Percentiles rank a stretch among this genome's conserved stretches.
Evolutionary conservation across 2,797 vertebrate genomes (phyloP).

Genomic region (Arnoldichthys spilopterus): DNA sequence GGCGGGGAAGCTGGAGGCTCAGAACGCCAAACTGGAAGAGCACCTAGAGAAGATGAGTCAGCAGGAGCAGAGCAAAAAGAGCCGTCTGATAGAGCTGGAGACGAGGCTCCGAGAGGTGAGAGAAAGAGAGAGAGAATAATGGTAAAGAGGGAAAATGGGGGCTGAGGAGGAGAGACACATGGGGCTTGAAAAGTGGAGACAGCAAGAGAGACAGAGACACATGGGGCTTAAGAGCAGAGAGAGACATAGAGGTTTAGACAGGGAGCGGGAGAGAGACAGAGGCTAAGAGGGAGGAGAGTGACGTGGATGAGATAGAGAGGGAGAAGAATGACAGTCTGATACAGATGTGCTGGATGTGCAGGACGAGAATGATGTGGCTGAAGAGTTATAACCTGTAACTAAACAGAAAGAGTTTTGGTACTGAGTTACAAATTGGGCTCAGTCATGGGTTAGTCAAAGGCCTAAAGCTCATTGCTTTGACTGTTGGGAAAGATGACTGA

Average conservation of each 20-base stretch:
- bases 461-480: too few relatives aligned
- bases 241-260: too few relatives aligned
- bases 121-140: background rate
- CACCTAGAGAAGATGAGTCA: conserved; percentile 98
- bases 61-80: conserved; percentile 96
- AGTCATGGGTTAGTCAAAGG: background rate
- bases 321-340: background rate
- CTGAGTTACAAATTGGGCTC: conserved; percentile 11
- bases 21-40: conserved; percentile 96
- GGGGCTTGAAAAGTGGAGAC: conserved; percentile 69
- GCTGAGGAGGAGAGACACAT: conserved; percentile 46
- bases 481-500: background rate
- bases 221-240: background rate
- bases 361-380: conserved; percentile 1
- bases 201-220: too few relatives aligned
- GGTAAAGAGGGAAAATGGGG: background rate
- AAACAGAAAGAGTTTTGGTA: conserved; percentile 16
- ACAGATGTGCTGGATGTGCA: conserved; percentile 11
- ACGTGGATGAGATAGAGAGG: background rate
- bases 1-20: conserved; percentile 83
- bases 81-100: conserved; percentile 82
- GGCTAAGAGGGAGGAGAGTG: background rate
- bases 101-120: conserved; percentile 81
- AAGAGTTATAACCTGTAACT: conserved; percentile 18
- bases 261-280: background rate